A percentile compares a stretch with the other conserved stretches of the same genome.
Conservation (phyloP, 2,888 invertebrate genomes). For the Leucophenga maculata region DNA sequence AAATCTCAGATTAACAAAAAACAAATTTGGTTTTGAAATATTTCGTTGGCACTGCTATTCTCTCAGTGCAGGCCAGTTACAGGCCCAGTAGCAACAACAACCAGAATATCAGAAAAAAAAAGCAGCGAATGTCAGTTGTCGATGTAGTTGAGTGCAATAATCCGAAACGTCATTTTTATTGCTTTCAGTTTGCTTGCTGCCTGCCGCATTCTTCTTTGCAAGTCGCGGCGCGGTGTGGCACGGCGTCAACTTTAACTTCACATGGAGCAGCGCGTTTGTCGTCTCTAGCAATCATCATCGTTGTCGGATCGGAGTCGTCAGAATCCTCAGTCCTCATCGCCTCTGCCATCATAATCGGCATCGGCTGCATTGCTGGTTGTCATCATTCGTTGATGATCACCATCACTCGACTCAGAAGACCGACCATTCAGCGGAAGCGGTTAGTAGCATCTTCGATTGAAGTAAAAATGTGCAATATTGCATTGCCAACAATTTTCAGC, state of each 20-base stretch:
- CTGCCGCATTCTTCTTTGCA: slow-evolving; percentile 12
- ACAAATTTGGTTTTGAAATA: slow-evolving; percentile 21
- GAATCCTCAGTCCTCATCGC: not conserved
- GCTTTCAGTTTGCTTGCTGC: slow-evolving; percentile 30
- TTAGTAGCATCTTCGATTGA: not conserved
- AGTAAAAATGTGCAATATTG: slow-evolving; percentile 3
- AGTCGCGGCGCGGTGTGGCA: slow-evolving; percentile 27
- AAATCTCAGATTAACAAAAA: too few relatives aligned
- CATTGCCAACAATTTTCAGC: slow-evolving; percentile 4
- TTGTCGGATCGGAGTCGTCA: not conserved
- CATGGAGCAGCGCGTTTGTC: slow-evolving; percentile 10
- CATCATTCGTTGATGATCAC: slow-evolving; percentile 21
- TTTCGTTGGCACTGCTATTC: slow-evolving; percentile 35
- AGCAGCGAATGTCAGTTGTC: slow-evolving; percentile 2
- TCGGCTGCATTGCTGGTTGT: slow-evolving; percentile 55
- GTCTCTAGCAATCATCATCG: slow-evolving; percentile 46
- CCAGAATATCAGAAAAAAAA: not conserved
- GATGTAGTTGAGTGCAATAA: slow-evolving; percentile 29
- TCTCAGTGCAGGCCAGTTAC: slow-evolving; percentile 13
- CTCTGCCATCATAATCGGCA: slow-evolving; percentile 44
- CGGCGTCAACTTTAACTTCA: slow-evolving; percentile 35
- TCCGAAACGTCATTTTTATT: slow-evolving; percentile 33
- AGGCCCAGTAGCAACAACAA: not conserved
- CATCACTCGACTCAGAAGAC: not conserved
- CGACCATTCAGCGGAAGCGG: not conserved